phyloP scores from a whole-genome alignment of 2,888 invertebrate species.

The Pseudococcus jackbeardsleyi region DNA sequence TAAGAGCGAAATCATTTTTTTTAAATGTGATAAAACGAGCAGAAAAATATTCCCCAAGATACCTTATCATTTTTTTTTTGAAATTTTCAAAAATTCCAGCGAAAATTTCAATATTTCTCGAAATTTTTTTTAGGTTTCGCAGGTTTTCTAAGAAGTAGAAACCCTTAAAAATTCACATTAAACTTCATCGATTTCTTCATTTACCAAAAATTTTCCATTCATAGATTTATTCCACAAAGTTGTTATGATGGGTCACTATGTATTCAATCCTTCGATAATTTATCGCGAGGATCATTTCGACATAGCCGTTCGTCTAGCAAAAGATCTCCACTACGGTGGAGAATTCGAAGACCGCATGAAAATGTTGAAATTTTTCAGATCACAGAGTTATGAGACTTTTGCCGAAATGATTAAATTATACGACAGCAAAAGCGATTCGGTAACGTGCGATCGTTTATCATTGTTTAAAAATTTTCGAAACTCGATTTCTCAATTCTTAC shows the following conservation, averaged over 20 bases:
- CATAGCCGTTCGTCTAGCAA: neutral
- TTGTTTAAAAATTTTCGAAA: neutral
- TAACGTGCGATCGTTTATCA: neutral
- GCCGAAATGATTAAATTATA: neutral
- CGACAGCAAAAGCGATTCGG: neutral
- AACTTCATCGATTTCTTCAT: no score
- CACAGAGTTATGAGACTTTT: neutral
- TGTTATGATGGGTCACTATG: neutral
- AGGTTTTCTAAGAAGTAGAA: no score
- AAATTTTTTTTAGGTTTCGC: no score
- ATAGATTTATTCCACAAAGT: slow-evolving; percentile 3
- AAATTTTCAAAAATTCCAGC: no score
- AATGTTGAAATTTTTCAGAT: neutral
- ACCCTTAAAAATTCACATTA: no score
- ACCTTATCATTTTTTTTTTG: no score
- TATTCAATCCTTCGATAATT: neutral
- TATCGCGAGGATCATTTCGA: neutral
- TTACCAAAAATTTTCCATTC: neutral
- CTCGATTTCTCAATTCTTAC: neutral
- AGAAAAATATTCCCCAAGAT: no score
- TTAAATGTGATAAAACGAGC: no score
- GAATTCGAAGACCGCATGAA: neutral
- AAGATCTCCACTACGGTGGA: neutral
- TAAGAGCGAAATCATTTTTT: no score
- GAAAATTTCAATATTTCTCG: neutral